These are phyloP conservation scores for Pristionchus japonicus DNA, from an alignment of 2,888 invertebrate species.

Conservation along the genomic window DNA sequence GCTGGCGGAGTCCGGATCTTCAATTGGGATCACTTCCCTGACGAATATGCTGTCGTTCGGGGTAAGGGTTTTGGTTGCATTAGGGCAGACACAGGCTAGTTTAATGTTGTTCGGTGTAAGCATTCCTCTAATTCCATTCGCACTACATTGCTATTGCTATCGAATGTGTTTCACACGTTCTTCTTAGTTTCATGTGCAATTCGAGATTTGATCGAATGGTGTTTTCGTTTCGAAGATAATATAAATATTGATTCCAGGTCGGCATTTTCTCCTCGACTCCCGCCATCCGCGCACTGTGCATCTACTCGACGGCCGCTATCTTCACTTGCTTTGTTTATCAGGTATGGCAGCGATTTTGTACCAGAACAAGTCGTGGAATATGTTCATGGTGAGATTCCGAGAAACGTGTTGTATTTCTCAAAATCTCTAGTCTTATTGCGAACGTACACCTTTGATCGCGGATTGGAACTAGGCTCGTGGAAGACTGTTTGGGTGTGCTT, in stretches of 20 bases:
- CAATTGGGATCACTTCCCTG: slow-evolving; percentile 37
- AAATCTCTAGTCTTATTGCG: too few species aligned
- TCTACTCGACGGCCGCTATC: slow-evolving; percentile 32
- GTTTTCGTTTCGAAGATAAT: neutral
- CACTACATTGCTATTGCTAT: neutral
- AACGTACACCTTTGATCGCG: too few species aligned
- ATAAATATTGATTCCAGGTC: neutral
- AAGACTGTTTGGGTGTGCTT: too few species aligned
- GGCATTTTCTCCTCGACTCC: slow-evolving; percentile 46
- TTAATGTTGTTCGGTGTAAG: too few species aligned
- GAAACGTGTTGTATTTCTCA: too few species aligned
- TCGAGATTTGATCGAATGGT: neutral
- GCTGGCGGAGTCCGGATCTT: slow-evolving; percentile 38
- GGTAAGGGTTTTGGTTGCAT: neutral
- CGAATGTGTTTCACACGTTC: neutral
- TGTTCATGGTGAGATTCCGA: too few species aligned
- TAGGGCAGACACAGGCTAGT: too few species aligned
- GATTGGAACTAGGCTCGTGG: too few species aligned
- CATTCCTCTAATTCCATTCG: too few species aligned
- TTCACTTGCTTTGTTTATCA: slow-evolving; percentile 38
- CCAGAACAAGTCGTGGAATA: too few species aligned
- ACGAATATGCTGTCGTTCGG: slow-evolving; percentile 44
- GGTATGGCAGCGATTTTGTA: too few species aligned
- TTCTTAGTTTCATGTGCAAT: neutral
- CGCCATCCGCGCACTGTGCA: slow-evolving; percentile 39